Conservation (phyloP, 2,888 invertebrate species). For the Aquatica leii region DNA sequence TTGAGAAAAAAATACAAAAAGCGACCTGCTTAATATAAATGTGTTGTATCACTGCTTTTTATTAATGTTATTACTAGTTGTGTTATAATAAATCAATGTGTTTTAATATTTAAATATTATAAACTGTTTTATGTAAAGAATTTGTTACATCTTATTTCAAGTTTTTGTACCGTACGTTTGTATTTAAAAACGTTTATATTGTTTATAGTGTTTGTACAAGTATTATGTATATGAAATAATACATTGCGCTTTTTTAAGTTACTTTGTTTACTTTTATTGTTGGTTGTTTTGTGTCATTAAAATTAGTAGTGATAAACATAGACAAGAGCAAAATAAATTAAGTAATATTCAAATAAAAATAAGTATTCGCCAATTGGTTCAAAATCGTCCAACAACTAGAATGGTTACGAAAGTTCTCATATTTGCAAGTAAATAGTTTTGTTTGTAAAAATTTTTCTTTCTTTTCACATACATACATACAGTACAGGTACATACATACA, state of each 20-base stretch:
- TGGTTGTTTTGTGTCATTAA: too few species aligned
- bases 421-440: too few species aligned
- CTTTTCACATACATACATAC: too few species aligned
- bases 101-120: constrained; percentile 37
- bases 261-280: not conserved
- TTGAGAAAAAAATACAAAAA: not conserved
- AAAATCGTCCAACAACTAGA: too few species aligned
- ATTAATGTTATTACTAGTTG: constrained; percentile 42
- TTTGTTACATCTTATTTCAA: constrained; percentile 10
- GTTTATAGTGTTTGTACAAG: constrained; percentile 39
- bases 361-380: too few species aligned
- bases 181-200: constrained; percentile 31
- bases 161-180: constrained; percentile 30
- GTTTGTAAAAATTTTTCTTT: too few species aligned
- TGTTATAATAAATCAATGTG: constrained; percentile 38
- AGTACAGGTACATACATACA: too few species aligned
- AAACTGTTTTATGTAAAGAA: constrained; percentile 8
- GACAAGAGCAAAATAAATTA: too few species aligned
- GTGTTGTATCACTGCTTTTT: constrained; percentile 41
- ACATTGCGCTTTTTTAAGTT: constrained; percentile 34
- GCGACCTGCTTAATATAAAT: constrained; percentile 23
- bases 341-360: too few species aligned
- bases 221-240: constrained; percentile 40
- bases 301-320: too few species aligned
- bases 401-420: too few species aligned